These are phyloP conservation scores for Psilopsiagon aurifrons DNA, from an alignment of 2,113 vertebrate species.

Conservation along the genomic window DNA sequence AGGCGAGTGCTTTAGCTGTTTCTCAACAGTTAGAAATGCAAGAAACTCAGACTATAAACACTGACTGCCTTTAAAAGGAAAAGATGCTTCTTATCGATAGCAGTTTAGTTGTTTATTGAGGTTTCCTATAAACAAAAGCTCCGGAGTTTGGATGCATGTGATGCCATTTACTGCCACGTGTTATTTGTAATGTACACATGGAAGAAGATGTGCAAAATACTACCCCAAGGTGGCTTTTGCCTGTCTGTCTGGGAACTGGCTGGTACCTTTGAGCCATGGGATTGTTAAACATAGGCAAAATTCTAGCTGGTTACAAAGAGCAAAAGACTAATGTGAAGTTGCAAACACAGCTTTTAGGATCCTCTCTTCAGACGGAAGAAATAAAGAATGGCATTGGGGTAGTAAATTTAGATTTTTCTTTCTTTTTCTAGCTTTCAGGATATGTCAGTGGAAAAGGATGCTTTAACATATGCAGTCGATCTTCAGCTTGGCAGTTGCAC, in stretches of 20 bases:
- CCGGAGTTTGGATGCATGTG: not conserved
- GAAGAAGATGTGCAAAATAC: not conserved
- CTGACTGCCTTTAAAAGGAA: conserved; percentile 6
- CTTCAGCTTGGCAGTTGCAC: not conserved
- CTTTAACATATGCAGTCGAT: rapidly evolving
- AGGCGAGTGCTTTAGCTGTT: not conserved
- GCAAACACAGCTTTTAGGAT: not conserved
- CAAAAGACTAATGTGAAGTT: not conserved
- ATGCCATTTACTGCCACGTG: not conserved
- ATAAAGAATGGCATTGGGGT: not conserved
- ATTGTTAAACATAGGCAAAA: not conserved
- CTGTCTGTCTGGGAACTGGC: not conserved
- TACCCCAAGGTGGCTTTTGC: not conserved
- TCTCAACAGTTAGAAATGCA: not conserved
- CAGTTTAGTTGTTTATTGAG: not conserved
- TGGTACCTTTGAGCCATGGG: not conserved
- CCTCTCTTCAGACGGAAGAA: not conserved
- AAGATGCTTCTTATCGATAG: not conserved
- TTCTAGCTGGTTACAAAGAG: not conserved
- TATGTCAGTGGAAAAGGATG: not conserved
- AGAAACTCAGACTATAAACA: not conserved
- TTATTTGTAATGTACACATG: conserved; percentile 2
- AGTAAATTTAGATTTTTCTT: not conserved
- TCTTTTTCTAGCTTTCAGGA: not conserved
- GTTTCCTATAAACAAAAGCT: conserved; percentile 18